Percentiles rank a stretch among this genome's conserved stretches.
Evolutionary conservation across 2,113 vertebrate species (phyloP).

Genomic region (Patagioenas fasciata): DNA sequence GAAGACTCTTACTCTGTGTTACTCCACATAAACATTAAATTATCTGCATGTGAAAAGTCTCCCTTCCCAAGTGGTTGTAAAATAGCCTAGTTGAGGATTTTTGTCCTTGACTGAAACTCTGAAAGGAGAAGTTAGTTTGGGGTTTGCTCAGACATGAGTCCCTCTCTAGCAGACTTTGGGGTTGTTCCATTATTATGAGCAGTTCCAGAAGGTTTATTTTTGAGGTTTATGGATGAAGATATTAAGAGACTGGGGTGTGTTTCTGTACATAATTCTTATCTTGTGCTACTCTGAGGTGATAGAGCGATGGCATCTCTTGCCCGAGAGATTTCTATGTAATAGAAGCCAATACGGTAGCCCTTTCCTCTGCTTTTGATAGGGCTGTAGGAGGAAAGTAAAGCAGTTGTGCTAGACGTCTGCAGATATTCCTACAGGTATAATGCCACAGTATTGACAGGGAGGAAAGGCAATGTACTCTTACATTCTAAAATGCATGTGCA

Average conservation of each 20-base stretch:
- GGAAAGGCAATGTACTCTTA: not conserved
- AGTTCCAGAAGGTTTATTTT: not conserved
- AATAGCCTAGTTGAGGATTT: not conserved
- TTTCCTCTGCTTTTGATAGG: not conserved
- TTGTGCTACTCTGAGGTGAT: not conserved
- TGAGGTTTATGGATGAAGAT: not conserved
- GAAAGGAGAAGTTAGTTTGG: not conserved
- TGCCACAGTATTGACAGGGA: not conserved
- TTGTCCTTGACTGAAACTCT: not conserved
- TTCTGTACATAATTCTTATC: not conserved
- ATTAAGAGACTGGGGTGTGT: not conserved
- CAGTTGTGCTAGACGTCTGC: not conserved
- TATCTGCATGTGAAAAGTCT: not conserved
- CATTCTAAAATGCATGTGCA: not conserved
- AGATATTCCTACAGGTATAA: not conserved
- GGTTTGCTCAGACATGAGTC: not conserved
- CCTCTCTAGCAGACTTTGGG: not conserved
- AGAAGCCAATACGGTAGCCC: not conserved
- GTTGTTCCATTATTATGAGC: not conserved
- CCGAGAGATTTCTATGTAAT: not conserved
- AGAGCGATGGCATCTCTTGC: rapidly evolving
- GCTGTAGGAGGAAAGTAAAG: not conserved
- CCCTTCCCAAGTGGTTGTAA: not conserved
- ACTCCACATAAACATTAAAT: not conserved
- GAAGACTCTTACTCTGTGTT: not conserved